Conservation (phyloP, 2,113 vertebrate species). For the Aphyosemion australe region DNA sequence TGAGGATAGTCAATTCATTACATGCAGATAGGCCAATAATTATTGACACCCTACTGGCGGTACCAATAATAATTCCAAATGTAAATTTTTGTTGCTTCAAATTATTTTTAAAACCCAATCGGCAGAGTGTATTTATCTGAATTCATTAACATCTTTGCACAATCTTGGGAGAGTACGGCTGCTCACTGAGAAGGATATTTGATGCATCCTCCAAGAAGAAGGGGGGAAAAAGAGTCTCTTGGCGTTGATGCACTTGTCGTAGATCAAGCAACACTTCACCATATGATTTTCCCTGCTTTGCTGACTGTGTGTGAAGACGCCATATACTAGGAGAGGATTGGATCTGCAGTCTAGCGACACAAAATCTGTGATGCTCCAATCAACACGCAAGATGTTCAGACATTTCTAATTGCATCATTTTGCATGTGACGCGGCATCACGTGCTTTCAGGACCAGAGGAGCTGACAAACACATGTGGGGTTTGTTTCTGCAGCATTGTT, state of each 20-base stretch:
- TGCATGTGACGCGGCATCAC: conserved; percentile 58
- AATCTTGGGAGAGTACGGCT: conserved; percentile 46
- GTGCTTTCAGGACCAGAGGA: conserved; percentile 42
- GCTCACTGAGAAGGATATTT: conserved; percentile 61
- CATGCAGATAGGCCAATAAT: conserved; percentile 90
- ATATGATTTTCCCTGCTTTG: conserved; percentile 77
- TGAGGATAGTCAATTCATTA: conserved; percentile 91
- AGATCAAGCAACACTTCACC: conserved; percentile 77
- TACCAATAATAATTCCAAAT: conserved; percentile 84
- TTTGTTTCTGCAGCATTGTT: conserved; percentile 19
- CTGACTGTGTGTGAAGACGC: conserved; percentile 76
- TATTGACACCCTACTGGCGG: conserved; percentile 84
- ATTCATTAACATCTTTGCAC: conserved; percentile 48
- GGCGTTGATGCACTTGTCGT: conserved; percentile 71
- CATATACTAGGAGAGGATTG: conserved; percentile 70
- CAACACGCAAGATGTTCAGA: conserved; percentile 78
- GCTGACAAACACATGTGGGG: conserved; percentile 19
- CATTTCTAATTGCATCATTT: conserved; percentile 69
- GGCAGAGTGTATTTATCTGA: conserved; percentile 21
- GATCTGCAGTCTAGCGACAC: conserved; percentile 72
- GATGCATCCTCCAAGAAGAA: conserved; percentile 52
- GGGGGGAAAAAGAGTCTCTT: conserved; percentile 53
- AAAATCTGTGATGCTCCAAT: conserved; percentile 69
- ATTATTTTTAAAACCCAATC: conserved; percentile 13
- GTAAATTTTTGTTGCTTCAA: conserved; percentile 64